Evolutionary conservation across 2,797 vertebrate genomes (phyloP), one percentile per base, ranked within the genome.

Genomic region (Bovichtus diacanthus): DNA sequence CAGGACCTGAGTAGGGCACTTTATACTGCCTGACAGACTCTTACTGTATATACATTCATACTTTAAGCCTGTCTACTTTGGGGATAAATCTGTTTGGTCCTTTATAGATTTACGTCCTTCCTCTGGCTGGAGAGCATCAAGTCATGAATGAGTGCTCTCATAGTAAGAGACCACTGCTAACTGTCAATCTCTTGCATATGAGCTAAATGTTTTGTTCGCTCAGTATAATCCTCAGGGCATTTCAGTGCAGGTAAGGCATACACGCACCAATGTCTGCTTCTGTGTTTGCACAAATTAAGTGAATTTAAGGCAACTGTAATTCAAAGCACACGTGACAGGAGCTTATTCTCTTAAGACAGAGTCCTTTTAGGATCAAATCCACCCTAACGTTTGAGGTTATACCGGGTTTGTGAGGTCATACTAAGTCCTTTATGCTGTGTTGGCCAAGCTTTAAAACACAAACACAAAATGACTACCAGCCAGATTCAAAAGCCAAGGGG

Each of bases 71-170:
- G 78, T 67, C 73, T 85, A 70, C 71, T 88, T 86, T 67, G 66
- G 78, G 85, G 74, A 84, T 91, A 88, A 89, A 89, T 89, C 80
- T 68, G 70, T 76, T 70, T 67, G 70, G 73, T 64, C 78, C 66
- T 81, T 68, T 80, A 60, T 70, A 67, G 79, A 80, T 85, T 62
- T 67, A 77, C 15, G 11, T 75, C 78, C 75, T 85, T 82, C 81
- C 84, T 72, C 25, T 70, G 54, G 58, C 76, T 90, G 78, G 69
- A 78, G 70, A 87, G 71, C 67, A 87, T 84, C 85, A 82, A 84
- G 72, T 76, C 78, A 84, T 92, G 88, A 93, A 91, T 87, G 81
- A 84, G 74, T 65, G 76, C 85, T 87, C 76, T 90, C 74, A 90
- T 72, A 60, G 65, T 31, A 18, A 84, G 50, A 78, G 68, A 56